Percentiles rank a stretch among this genome's conserved stretches.
These are phyloP conservation scores for Oscheius sp. DNA, from an alignment of 2,888 invertebrate genomes.

Conservation along the genomic window DNA sequence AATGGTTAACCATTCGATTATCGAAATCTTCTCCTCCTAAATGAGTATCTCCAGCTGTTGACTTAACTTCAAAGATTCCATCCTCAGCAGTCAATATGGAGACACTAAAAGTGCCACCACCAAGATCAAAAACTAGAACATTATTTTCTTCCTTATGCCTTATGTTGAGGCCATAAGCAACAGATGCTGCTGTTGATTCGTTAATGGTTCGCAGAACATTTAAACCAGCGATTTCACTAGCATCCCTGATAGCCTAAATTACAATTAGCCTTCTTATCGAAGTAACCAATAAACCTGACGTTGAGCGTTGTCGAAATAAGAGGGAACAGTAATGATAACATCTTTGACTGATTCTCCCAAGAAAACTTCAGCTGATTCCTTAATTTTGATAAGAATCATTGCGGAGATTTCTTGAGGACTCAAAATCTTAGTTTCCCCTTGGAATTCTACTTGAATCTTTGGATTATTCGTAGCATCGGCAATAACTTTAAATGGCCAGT, in stretches of 20 bases:
- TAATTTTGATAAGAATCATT: background rate
- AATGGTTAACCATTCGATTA: conserved; percentile 71
- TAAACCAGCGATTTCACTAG: conserved; percentile 71
- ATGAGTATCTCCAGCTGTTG: conserved; percentile 82
- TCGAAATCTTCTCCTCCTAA: conserved; percentile 58
- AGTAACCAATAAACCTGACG: too few relatives aligned
- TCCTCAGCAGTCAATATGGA: conserved; percentile 53
- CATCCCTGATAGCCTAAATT: conserved; percentile 69
- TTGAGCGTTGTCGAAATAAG: conserved; percentile 97
- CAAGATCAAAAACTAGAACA: conserved; percentile 67
- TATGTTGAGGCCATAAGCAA: conserved; percentile 80
- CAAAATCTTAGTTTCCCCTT: conserved; percentile 68
- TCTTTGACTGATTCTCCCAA: conserved; percentile 73
- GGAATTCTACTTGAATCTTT: conserved; percentile 79
- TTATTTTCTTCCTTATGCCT: conserved; percentile 60
- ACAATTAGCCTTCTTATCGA: too few relatives aligned
- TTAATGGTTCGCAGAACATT: conserved; percentile 71
- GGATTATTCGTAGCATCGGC: conserved; percentile 42
- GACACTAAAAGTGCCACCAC: conserved; percentile 75
- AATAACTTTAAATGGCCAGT: conserved; percentile 73
- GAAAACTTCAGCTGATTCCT: background rate
- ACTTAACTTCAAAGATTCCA: conserved; percentile 45
- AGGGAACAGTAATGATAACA: conserved; percentile 80
- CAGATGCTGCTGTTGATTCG: conserved; percentile 77
- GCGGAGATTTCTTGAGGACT: background rate